These are phyloP conservation scores for Danaus melanippus DNA, from an alignment of 1,140 invertebrate species.

Conservation along the genomic window DNA sequence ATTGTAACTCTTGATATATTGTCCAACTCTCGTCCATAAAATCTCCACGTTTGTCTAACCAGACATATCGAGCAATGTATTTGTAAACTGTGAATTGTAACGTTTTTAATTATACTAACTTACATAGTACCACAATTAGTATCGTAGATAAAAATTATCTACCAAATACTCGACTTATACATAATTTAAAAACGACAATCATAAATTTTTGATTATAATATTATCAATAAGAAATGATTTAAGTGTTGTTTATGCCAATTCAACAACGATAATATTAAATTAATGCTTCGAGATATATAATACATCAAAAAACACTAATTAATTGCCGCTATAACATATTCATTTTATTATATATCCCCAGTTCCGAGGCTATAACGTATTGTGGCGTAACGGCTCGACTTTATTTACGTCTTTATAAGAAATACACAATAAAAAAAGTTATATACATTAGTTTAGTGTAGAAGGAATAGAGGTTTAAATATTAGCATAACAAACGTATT, in stretches of 20 bases:
- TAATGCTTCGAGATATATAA: no score
- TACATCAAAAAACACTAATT: slow-evolving; percentile 8
- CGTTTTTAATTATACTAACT: no score
- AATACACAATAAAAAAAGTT: not conserved
- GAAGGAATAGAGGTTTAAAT: no score
- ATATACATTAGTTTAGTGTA: slow-evolving; percentile 1
- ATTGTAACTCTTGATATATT: slow-evolving; percentile 65
- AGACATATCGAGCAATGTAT: slow-evolving; percentile 13
- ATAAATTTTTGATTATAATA: no score
- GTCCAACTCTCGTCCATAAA: slow-evolving; percentile 46
- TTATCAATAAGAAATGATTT: no score
- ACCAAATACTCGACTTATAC: no score
- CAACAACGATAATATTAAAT: no score
- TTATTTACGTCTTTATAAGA: slow-evolving; percentile 12
- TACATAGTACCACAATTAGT: no score
- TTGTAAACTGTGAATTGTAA: no score
- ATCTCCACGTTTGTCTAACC: slow-evolving; percentile 42
- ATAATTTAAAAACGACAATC: no score
- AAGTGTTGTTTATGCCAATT: no score
- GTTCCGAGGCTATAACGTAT: slow-evolving; percentile 5
- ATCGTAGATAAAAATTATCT: no score
- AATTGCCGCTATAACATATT: slow-evolving; percentile 13
- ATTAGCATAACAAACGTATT: slow-evolving; percentile 36
- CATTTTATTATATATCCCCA: slow-evolving; percentile 3
- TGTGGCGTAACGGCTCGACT: not conserved